Conservation (phyloP, 2,113 vertebrate species). For the Melospiza georgiana region DNA sequence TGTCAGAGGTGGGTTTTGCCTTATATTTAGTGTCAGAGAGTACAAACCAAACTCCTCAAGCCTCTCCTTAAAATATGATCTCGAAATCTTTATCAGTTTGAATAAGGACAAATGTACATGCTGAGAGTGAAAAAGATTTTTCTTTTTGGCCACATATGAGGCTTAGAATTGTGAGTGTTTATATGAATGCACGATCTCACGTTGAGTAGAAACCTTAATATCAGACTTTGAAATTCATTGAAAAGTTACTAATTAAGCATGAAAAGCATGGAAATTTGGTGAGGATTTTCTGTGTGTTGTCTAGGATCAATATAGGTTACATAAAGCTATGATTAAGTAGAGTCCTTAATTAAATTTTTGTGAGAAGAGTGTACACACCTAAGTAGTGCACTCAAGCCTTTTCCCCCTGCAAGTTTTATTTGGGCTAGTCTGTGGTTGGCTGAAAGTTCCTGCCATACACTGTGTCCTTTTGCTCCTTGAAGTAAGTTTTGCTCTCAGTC, state of each 20-base stretch:
- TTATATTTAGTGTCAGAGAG: neutral
- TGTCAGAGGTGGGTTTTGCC: neutral
- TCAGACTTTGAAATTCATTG: neutral
- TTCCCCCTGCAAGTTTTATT: neutral
- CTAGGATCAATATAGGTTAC: neutral
- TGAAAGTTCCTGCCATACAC: neutral
- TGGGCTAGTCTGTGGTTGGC: neutral
- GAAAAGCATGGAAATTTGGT: neutral
- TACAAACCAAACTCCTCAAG: neutral
- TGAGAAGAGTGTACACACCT: accelerated
- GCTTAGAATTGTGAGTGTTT: neutral
- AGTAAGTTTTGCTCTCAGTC: neutral
- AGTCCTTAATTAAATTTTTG: neutral
- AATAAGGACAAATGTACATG: neutral
- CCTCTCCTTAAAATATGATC: neutral
- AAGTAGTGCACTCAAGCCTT: neutral
- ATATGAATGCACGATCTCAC: accelerated
- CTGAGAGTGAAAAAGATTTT: neutral
- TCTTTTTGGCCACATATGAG: neutral
- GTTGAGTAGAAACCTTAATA: neutral
- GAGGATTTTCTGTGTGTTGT: neutral
- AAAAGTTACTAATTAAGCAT: neutral
- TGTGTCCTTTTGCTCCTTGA: slow-evolving; percentile 4
- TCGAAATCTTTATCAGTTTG: neutral
- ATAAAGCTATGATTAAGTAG: neutral